Base-by-base conservation (phyloP, 2,888 invertebrate genomes). In the Leptura quadrifasciata region DNA sequence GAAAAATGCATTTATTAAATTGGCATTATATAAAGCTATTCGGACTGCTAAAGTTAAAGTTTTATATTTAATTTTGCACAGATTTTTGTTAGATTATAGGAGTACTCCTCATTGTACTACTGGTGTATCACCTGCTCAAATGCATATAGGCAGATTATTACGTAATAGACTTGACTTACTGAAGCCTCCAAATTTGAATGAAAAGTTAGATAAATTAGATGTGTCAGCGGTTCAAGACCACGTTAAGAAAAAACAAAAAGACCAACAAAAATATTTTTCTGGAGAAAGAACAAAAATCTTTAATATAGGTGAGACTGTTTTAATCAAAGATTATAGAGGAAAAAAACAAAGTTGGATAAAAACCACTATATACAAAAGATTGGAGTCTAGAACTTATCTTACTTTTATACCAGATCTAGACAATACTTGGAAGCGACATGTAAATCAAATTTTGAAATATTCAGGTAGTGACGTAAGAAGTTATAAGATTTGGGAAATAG, bases 321-420 rank as follows among this genome's bases (percentile, higher is more conserved):
- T n/a, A n/a, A n/a, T n/a, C n/a, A n/a, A n/a, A n/a, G n/a, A n/a
- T n/a, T n/a, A n/a, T n/a, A n/a, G 71, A 18, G n/a, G 6, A 39
- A 70, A 74, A 1, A 70, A 58, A 60, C 18, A 10, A 47, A 27
- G 39, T 35, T 74, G 65, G 65, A 67, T 54, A 65, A 35, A 63
- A 71, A 71, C 35, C 6, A 54, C 9, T 8, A 39, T 74, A 35
- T 10, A 35, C 31, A 76, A 76, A 24, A 74, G 60, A 31, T 21
- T 72, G 12, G 71, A n/a, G 1, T 15, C 54, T 5, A 67, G 47
- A 54, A 67, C 67, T 20, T 67, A 67, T 52, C n/a, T n/a, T n/a
- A n/a, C n/a, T n/a, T n/a, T n/a, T n/a, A n/a, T n/a, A n/a, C n/a
- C n/a, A n/a, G n/a, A n/a, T n/a, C n/a, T n/a, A n/a, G n/a, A n/a